These are phyloP conservation scores for Neocrepidodera transversa DNA, from an alignment of 2,888 invertebrate species.

Conservation along the genomic window DNA sequence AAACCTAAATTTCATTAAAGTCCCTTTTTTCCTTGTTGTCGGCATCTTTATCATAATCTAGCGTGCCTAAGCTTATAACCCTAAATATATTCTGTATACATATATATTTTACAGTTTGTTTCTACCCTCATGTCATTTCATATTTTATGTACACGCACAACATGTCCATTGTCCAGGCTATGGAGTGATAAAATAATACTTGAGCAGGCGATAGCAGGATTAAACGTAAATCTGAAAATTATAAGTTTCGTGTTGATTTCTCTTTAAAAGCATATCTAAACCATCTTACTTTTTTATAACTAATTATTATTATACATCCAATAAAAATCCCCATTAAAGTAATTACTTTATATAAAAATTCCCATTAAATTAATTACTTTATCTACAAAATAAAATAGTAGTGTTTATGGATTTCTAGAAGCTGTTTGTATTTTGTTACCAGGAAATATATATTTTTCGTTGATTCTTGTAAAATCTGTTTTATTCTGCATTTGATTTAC, in stretches of 20 bases:
- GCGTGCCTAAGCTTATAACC: conserved; percentile 41
- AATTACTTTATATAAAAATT: too few species aligned
- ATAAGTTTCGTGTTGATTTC: background rate
- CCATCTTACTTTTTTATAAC: background rate
- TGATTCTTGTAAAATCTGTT: too few species aligned
- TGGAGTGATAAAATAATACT: background rate
- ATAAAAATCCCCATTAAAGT: too few species aligned
- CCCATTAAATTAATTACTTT: too few species aligned
- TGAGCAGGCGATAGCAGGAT: background rate
- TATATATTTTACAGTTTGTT: conserved; percentile 46
- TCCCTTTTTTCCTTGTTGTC: conserved; percentile 34
- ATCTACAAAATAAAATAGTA: too few species aligned
- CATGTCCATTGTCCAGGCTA: conserved; percentile 5
- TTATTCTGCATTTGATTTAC: too few species aligned
- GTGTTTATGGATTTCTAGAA: too few species aligned
- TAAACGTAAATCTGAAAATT: background rate
- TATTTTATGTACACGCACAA: conserved; percentile 46
- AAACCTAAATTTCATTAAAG: too few species aligned
- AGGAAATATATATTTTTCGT: too few species aligned
- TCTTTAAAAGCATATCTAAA: background rate
- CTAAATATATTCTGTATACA: conserved; percentile 40
- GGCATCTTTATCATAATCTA: conserved; percentile 42
- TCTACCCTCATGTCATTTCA: conserved; percentile 43
- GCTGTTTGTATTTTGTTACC: too few species aligned
- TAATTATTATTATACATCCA: background rate